phyloP scores from a whole-genome alignment of 2,797 vertebrate genomes.

The Rhinoraja longicauda region DNA sequence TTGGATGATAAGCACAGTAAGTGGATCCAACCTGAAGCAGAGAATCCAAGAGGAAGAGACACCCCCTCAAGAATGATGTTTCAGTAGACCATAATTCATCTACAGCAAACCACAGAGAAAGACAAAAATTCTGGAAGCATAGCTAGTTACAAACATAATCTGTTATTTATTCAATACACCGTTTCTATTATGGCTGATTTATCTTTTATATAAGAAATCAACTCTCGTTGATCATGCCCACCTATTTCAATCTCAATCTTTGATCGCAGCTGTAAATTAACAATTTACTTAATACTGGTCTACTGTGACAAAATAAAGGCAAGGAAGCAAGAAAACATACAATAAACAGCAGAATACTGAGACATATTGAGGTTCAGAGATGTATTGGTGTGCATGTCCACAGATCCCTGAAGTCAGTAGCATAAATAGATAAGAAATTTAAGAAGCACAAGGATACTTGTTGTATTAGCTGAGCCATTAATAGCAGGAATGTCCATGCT shows the following conservation, averaged over 20 bases:
- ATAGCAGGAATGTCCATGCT: too few relatives aligned
- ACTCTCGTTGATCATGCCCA: background rate
- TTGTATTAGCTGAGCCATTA: too few relatives aligned
- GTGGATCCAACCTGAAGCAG: background rate
- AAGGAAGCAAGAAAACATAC: too few relatives aligned
- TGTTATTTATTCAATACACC: background rate
- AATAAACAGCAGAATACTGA: too few relatives aligned
- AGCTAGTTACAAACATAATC: background rate
- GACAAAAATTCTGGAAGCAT: background rate
- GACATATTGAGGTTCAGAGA: too few relatives aligned
- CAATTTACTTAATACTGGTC: background rate
- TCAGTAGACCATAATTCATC: background rate
- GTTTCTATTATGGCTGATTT: background rate
- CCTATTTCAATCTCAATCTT: background rate
- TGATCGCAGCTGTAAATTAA: background rate
- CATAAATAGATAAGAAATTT: too few relatives aligned
- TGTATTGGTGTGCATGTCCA: too few relatives aligned
- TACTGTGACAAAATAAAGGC: background rate
- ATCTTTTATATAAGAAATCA: background rate
- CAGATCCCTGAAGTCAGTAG: too few relatives aligned
- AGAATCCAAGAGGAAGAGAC: background rate
- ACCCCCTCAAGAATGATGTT: background rate
- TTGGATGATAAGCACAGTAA: background rate
- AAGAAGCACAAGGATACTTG: too few relatives aligned
- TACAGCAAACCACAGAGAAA: background rate